These are phyloP conservation scores for Chloroclysta siterata DNA, from an alignment of 2,888 invertebrate genomes.

Conservation along the genomic window DNA sequence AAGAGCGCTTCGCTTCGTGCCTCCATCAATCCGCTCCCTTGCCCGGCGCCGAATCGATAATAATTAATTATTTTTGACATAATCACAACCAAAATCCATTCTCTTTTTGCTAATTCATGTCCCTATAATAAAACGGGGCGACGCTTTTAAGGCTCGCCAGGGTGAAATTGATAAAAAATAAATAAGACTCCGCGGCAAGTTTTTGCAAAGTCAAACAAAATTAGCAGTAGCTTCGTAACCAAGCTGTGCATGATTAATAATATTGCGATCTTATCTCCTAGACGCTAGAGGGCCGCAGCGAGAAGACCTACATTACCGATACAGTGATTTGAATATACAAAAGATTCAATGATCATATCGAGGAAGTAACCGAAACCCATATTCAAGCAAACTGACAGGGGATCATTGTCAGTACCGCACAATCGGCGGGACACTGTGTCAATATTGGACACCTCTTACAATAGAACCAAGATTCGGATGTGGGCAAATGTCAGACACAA, in stretches of 20 bases:
- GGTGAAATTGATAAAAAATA: conserved; percentile 84
- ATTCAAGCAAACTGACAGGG: conserved; percentile 70
- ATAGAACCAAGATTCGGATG: conserved; percentile 68
- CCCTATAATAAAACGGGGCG: conserved; percentile 84
- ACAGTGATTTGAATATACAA: conserved; percentile 31
- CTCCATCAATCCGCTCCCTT: conserved; percentile 78
- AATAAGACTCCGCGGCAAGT: conserved; percentile 73
- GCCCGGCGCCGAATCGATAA: conserved; percentile 84
- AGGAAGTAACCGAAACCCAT: conserved; percentile 59
- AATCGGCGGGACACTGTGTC: conserved; percentile 74
- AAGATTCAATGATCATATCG: conserved; percentile 49
- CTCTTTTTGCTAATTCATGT: conserved; percentile 89
- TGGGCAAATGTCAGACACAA: conserved; percentile 63
- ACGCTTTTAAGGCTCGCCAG: conserved; percentile 76
- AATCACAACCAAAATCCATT: conserved; percentile 87
- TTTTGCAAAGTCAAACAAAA: conserved; percentile 79
- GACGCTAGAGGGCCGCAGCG: conserved; percentile 32
- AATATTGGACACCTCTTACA: conserved; percentile 75
- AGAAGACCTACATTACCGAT: conserved; percentile 29
- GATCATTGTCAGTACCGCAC: conserved; percentile 69
- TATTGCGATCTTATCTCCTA: conserved; percentile 51
- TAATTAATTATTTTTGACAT: conserved; percentile 91
- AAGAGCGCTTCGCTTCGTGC: conserved; percentile 66
- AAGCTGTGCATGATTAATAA: conserved; percentile 71
- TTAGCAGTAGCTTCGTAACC: conserved; percentile 65